These are phyloP conservation scores for Drosophila orena DNA, from an alignment of 1,140 invertebrate genomes.

Conservation along the genomic window DNA sequence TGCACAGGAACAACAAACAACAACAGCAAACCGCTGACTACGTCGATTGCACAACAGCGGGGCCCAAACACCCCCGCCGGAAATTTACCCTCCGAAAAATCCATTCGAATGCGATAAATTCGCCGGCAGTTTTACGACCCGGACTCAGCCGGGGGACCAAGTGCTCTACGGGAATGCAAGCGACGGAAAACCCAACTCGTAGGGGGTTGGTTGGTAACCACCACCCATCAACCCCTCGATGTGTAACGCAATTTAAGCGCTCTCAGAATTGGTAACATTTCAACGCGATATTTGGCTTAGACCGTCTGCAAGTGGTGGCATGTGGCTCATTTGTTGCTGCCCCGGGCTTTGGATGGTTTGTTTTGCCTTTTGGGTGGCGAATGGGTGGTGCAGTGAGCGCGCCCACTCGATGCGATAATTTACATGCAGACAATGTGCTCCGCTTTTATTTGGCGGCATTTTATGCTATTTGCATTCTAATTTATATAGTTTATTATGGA, in stretches of 20 bases:
- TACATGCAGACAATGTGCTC: conserved; percentile 36
- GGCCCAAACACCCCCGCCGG: conserved; percentile 7
- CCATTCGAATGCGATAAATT: conserved; percentile 79
- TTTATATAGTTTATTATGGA: conserved; percentile 51
- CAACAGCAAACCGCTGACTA: conserved; percentile 24
- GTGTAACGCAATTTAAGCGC: conserved; percentile 75
- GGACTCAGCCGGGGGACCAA: conserved; percentile 23
- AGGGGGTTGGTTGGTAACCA: conserved; percentile 14
- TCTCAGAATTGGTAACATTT: conserved; percentile 74
- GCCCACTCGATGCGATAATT: conserved; percentile 59
- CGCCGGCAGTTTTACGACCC: conserved; percentile 71
- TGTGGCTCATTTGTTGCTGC: conserved; percentile 53
- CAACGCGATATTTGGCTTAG: conserved; percentile 63
- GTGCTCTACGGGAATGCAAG: conserved; percentile 59
- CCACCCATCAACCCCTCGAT: neutral
- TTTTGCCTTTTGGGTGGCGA: conserved; percentile 10
- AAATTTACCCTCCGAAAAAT: conserved; percentile 48
- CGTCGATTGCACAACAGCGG: conserved; percentile 66
- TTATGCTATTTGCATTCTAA: conserved; percentile 56
- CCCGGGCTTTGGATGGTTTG: conserved; percentile 2
- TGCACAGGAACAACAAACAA: conserved; percentile 20
- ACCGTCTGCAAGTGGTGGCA: conserved; percentile 55
- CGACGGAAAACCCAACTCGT: conserved; percentile 27
- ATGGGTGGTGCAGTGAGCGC: conserved; percentile 38
- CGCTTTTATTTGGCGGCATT: conserved; percentile 22